These are phyloP conservation scores for Matsumurasca onukii DNA, from an alignment of 1,140 invertebrate genomes.

Conservation along the genomic window DNA sequence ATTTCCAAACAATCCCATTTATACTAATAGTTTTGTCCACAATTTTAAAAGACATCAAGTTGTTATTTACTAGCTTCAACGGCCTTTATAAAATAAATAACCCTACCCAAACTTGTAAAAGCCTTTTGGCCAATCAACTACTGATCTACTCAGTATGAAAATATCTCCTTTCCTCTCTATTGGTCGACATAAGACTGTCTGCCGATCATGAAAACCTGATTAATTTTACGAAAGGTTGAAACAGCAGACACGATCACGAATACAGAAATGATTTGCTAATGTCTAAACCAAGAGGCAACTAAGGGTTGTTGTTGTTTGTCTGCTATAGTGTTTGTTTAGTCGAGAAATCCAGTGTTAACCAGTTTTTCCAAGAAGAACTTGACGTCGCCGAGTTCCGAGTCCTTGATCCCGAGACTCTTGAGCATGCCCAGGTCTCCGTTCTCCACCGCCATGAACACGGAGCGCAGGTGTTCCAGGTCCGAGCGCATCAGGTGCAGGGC, in stretches of 20 bases:
- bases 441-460: constrained; percentile 95
- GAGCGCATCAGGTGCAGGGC: constrained; percentile 82
- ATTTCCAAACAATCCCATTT: too few relatives aligned
- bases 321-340: constrained; percentile 53
- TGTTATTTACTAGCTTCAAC: too few relatives aligned
- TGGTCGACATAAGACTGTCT: too few relatives aligned
- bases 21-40: too few relatives aligned
- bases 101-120: too few relatives aligned
- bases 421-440: constrained; percentile 92
- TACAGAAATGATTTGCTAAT: not conserved
- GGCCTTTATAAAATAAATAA: too few relatives aligned
- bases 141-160: too few relatives aligned
- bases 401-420: constrained; percentile 91
- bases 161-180: too few relatives aligned
- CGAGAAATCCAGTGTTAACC: constrained; percentile 94
- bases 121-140: too few relatives aligned
- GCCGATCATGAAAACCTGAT: too few relatives aligned
- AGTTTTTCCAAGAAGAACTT: constrained; percentile 97
- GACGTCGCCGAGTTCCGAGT: constrained; percentile 94
- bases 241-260: not conserved
- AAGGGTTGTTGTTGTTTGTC: not conserved
- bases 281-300: constrained; percentile 11
- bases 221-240: too few relatives aligned
- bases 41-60: too few relatives aligned
- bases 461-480: constrained; percentile 88